These are phyloP conservation scores for Melanotaenia boesemani DNA, from an alignment of 2,797 vertebrate genomes.

Conservation along the genomic window DNA sequence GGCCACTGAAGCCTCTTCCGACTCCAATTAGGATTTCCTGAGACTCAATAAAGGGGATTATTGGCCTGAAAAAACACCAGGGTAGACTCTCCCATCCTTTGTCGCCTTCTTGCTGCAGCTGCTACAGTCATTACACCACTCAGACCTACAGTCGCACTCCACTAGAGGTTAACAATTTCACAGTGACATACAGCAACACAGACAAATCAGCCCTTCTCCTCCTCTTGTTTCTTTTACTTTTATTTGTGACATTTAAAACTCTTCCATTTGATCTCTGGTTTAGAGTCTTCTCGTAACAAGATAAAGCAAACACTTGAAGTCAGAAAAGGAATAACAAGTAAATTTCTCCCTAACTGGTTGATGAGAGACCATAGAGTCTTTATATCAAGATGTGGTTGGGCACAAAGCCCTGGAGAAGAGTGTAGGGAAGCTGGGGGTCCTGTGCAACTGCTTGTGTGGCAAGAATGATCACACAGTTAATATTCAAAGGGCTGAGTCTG, in stretches of 20 bases:
- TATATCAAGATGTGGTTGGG: conserved; percentile 59
- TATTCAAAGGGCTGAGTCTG: conserved; percentile 82
- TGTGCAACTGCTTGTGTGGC: conserved; percentile 81
- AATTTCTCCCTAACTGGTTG: conserved; percentile 38
- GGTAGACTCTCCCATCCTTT: conserved; percentile 66
- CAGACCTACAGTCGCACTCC: conserved; percentile 68
- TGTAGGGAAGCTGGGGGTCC: conserved; percentile 58
- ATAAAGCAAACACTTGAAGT: conserved; percentile 55
- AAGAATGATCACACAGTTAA: conserved; percentile 86
- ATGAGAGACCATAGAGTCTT: conserved; percentile 58
- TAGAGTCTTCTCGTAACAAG: conserved; percentile 44
- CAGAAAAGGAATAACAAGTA: conserved; percentile 51
- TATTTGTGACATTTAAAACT: conserved; percentile 16
- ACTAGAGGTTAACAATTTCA: conserved; percentile 65
- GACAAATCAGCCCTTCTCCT: conserved; percentile 45
- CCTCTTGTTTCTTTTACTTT: conserved; percentile 19
- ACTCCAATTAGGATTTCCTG: conserved; percentile 84
- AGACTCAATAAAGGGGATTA: conserved; percentile 83
- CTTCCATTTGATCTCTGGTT: conserved; percentile 27
- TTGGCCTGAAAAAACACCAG: conserved; percentile 73
- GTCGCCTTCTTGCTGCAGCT: conserved; percentile 70
- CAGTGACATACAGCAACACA: conserved; percentile 45
- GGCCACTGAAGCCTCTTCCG: conserved; percentile 75
- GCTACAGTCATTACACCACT: conserved; percentile 63
- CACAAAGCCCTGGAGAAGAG: conserved; percentile 64